phyloP scores from a whole-genome alignment of 1,140 invertebrate species.

The Drosophila simulans region DNA sequence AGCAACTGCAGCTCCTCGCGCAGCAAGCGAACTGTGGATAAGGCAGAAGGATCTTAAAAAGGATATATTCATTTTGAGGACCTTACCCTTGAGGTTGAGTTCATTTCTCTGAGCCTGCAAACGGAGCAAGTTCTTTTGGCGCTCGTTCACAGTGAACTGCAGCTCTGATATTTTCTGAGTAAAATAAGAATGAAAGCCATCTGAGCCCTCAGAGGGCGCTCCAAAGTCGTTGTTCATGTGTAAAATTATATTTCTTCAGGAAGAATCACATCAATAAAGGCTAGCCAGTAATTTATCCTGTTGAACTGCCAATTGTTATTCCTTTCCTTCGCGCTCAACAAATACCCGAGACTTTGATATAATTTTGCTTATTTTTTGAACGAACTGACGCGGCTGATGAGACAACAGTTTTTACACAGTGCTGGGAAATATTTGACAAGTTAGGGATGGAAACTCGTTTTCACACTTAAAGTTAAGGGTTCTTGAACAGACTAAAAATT shows the following conservation, averaged over 20 bases:
- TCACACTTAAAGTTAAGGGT: background rate
- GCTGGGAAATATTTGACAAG: conserved; percentile 9
- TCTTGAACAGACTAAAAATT: background rate
- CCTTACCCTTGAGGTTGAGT: conserved; percentile 97
- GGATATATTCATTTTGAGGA: background rate
- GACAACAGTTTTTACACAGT: conserved; percentile 18
- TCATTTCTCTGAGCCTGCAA: conserved; percentile 99
- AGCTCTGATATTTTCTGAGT: conserved; percentile 98
- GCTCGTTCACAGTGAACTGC: conserved; percentile 97
- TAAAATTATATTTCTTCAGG: background rate
- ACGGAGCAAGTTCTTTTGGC: conserved; percentile 98
- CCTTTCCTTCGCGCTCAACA: background rate
- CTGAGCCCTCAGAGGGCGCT: background rate
- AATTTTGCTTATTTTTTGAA: conserved; percentile 35
- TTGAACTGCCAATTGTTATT: background rate
- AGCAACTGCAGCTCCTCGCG: conserved; percentile 99
- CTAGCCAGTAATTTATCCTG: no score
- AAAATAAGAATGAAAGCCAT: conserved; percentile 95
- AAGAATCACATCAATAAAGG: no score
- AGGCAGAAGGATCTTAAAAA: background rate
- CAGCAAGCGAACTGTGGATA: conserved; percentile 94
- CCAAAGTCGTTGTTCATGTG: conserved; percentile 30
- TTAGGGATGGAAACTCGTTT: conserved; percentile 2
- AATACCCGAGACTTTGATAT: background rate
- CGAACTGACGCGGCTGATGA: conserved; percentile 28